Base-by-base conservation (phyloP, 2,888 invertebrate genomes). In the Trypoxylon attenuatum region DNA sequence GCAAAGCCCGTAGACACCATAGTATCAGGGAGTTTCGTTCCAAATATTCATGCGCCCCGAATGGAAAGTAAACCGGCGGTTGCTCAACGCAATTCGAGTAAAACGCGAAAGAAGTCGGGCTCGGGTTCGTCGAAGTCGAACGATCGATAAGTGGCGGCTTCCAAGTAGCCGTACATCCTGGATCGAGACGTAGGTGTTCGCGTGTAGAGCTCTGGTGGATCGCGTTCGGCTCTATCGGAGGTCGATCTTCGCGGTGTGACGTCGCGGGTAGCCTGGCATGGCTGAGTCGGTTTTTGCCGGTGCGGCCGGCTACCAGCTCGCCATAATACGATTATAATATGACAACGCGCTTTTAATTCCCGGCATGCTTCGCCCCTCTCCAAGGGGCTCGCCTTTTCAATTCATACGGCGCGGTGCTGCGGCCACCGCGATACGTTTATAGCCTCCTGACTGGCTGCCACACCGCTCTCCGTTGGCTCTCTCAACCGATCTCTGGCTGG, bases 301-400 rank as follows among this genome's bases (percentile, higher is more conserved):
- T 45, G 57, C 64, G 55, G 60, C 45, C 54, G 65, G 58, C 33
- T 54, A 59, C 60, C 54, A 53, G 58, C 77, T 71, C 72, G 79
- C 84, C 82, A 84, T 83, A 84, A 83, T 78, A 79, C 81, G 74
- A 82, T 84, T 84, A 82, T 83, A 83, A 84, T 83, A 79, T 79
- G 78, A 77, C 79, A 79, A 78, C 79, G 81, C 81, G 74, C 82
- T 83, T 83, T 84, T 82, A 81, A 83, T 83, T 84, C 84, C 73
- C 78, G 69, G 73, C 82, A 78, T 82, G 82, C 77, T 67, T 71
- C 73, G 63, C 66, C 62, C 54, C 50, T 55, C 27, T 23, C 19
- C 21, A 13, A 15, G 16, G 3, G 10, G 19, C 22, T 15, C 51
- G 39, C 42, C 58, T 59, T 67, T 61, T 70, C 76, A 71, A 79